Base-by-base conservation (phyloP, 2,888 invertebrate species). In the Ichneumoninae sp. region DNA sequence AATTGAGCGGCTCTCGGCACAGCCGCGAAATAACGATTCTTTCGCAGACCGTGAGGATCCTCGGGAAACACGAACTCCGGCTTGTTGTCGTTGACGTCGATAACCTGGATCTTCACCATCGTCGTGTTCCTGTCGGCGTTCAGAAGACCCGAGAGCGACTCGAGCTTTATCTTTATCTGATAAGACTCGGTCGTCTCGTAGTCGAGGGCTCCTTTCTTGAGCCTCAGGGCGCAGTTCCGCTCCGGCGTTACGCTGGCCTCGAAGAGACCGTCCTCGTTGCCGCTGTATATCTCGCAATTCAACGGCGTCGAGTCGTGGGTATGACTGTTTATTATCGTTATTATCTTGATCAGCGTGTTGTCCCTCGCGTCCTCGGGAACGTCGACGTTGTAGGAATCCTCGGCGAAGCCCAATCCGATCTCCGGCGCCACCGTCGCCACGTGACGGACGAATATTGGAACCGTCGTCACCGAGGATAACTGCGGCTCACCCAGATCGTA, bases 61-160 rank as follows among this genome's bases (percentile, higher is more conserved):
- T 95, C 95, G 0, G 97, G 96, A 89, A 96, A 97, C 0, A 96
- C 93, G 92, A 98, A 99, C 88, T 96, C 95, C 0, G 99, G 98
- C 0, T 95, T 95, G 92, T 98, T 98, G 92, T 99, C 98, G 92
- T 99, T 99, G 0, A 97, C 96, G 92, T 99, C 98, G 0, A 96
- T 94, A 0, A 99, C 96, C 86, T 97, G 96, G 0, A 99, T 96
- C 86, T 97, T 96, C 0, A 98, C 94, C 91, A 92, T 95, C 0
- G 97, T 96, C 30, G 95, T 95, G 89, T 96, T 97, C 86, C 96
- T 96, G 57, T 96, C 96, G 0, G 96, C 96, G 93, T 97, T 97
- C 36, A 98, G 96, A 5, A 97, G 95, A 1, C 97, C 98, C 86
- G 97, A 96, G 40, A 97, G 95, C 0, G 98, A 97, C 87, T 97